Base-by-base conservation (phyloP, 2,113 vertebrate genomes). In the Circaetus cinerascens region DNA sequence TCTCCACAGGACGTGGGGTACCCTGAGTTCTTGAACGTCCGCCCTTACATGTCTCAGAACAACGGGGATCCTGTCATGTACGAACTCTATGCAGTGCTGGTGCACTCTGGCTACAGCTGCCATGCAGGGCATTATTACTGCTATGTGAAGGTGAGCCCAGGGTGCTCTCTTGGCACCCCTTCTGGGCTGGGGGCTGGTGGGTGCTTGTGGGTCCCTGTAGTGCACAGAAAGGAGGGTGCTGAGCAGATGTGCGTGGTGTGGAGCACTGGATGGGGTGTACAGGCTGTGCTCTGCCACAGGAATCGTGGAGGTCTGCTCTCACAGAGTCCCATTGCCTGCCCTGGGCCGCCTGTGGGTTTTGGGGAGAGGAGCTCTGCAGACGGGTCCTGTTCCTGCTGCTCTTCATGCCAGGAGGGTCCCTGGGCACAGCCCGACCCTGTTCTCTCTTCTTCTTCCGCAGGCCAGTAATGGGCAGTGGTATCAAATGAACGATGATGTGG, bases 381-480 rank as follows among this genome's bases (percentile, higher is more conserved):
- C 0, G 0, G 34, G 11, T 1, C 8, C 59, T 43, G 23, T n/a
- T 81, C 13, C 32, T 59, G 64, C 60, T 55, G 43, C n/a, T n/a
- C 27, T 79, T 38, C 8, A 4, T 40, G 36, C 34, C 19, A 6
- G 72, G 14, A 69, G 63, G 4, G 3, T 63, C 57, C 16, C 23
- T 9, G 0, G 29, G 11, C 43, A 36, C 34, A 43, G 45, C 78
- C 82, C 1, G 4, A 86, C 36, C n/a, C 21, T 0, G 0, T 36
- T 63, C 9, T 13, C 5, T 45, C 26, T 55, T 32, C 51, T 67
- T 8, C 20, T 63, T 62, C 57, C 4, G 1, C 94, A 99, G 99
- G 99, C 99, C 11, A 99, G 99, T 96, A 99, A 98, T 1, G 99
- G 99, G 18, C 99, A 99, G 95, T 99, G 99, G 99, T 99, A 99